Evolutionary conservation across 2,113 vertebrate species (phyloP).

Genomic region (Morone saxatilis): DNA sequence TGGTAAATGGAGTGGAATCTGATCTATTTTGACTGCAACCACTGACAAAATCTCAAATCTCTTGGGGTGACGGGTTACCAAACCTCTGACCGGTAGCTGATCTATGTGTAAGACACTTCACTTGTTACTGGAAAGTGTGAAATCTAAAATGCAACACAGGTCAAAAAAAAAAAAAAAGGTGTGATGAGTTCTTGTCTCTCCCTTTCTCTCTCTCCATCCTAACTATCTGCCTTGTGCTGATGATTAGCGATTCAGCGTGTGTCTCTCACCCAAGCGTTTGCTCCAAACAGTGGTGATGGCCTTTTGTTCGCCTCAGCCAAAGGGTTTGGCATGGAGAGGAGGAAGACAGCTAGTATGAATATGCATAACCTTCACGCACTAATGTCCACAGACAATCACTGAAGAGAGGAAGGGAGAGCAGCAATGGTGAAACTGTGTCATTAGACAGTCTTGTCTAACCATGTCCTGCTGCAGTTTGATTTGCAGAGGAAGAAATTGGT

Average conservation of each 20-base stretch:
- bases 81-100: slow-evolving; percentile 1
- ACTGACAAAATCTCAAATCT: slow-evolving; percentile 21
- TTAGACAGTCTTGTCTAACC: slow-evolving; percentile 45
- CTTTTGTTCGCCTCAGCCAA: slow-evolving; percentile 66
- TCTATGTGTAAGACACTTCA: slow-evolving; percentile 16
- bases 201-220: background rate
- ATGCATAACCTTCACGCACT: slow-evolving; percentile 78
- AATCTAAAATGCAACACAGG: slow-evolving; percentile 13
- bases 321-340: slow-evolving; percentile 48
- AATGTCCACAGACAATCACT: slow-evolving; percentile 73
- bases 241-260: slow-evolving; percentile 60
- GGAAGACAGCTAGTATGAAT: slow-evolving; percentile 68
- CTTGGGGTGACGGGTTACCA: background rate
- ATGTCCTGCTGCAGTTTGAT: slow-evolving; percentile 16
- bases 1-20: background rate
- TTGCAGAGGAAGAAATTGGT: background rate
- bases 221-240: slow-evolving; percentile 14
- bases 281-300: slow-evolving; percentile 63
- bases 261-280: slow-evolving; percentile 49
- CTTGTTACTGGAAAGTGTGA: slow-evolving; percentile 25
- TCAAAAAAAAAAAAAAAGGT: background rate
- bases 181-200: slow-evolving; percentile 19
- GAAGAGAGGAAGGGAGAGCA: slow-evolving; percentile 32
- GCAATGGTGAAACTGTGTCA: slow-evolving; percentile 15
- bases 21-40: background rate